Evolutionary conservation across 2,888 invertebrate genomes (phyloP).

Genomic region (Meteorus cinctellus): DNA sequence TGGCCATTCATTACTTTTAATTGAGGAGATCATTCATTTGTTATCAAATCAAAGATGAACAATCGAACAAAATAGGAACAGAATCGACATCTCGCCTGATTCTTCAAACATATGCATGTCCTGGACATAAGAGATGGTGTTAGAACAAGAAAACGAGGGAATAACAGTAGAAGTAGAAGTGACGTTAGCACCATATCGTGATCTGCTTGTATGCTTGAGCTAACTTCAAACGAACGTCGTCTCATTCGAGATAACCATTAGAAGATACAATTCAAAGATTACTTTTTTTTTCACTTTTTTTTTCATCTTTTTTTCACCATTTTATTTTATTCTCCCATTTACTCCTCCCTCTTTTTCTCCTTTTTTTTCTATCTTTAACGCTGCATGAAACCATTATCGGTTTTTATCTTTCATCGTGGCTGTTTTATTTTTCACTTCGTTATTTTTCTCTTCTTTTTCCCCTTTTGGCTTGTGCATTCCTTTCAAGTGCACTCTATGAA

Average conservation of each 20-base stretch:
- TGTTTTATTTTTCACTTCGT: neutral
- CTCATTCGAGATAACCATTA: neutral
- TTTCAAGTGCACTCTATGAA: neutral
- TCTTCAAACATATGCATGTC: neutral
- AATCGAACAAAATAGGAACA: too few species aligned
- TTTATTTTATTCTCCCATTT: neutral
- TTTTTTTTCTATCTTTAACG: neutral
- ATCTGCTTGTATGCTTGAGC: neutral
- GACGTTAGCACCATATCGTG: neutral
- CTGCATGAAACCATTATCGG: constrained; percentile 4
- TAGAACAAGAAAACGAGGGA: neutral
- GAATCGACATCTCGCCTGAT: too few species aligned
- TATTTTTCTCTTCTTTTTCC: neutral
- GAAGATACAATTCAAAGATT: neutral
- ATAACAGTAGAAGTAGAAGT: neutral
- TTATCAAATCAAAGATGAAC: too few species aligned
- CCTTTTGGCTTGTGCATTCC: neutral
- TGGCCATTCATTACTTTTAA: too few species aligned
- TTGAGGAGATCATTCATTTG: too few species aligned
- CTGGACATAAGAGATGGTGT: neutral
- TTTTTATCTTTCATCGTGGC: neutral
- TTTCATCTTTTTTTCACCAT: neutral
- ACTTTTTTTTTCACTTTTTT: neutral
- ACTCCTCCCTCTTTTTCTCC: neutral
- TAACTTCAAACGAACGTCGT: neutral